Base-by-base conservation (phyloP, 1,140 invertebrate genomes). In the Myzus persicae region DNA sequence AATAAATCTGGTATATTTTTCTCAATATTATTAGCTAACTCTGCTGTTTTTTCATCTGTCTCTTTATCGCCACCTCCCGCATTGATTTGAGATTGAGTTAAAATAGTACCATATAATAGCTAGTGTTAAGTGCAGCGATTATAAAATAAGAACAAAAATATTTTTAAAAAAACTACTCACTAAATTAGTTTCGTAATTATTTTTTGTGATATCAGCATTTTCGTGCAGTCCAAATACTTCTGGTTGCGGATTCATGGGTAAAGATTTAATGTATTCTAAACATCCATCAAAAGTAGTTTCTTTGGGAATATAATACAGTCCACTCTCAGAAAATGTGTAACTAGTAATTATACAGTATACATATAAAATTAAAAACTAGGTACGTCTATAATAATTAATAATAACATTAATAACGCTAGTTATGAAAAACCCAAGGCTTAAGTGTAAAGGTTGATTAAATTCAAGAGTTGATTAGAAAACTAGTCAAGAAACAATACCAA, bases 181-280 rank as follows among this genome's bases (percentile, higher is more conserved):
- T 93, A 96, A 95, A 94, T 96, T 96, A 1, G 98, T 97, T 95
- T 99, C 98, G 94, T 98, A 96, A 94, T 98, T 98, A 95, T 99
- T 98, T 95, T 98, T 98, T 9, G 97, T 98, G 94, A 99, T 98
- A 94, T 99, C 98, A 0, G 98, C 98, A 95, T 99, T 99, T 94
- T 98, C 97, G 94, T 99, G 98, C 94, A 99, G 96, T 4, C 98
- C 98, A 95, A 98, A 99, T 9, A 99, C 97, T 95, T 98, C 98
- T 0, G 98, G 98, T 76, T 96, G 95, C 24, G 97, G 97, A 94
- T 96, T 97, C 46, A 97, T 95, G 1, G 98, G 98, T 54, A 99
- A 95, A 40, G 95, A 96, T 94, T 96, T 96, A 92, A 99, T 97
- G 94, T 98, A 98, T 90, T 96, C 96, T 22, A 98, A 94, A 94